Evolutionary conservation across 2,888 invertebrate genomes (phyloP).

Genomic region (Dastarcus helophoroides): DNA sequence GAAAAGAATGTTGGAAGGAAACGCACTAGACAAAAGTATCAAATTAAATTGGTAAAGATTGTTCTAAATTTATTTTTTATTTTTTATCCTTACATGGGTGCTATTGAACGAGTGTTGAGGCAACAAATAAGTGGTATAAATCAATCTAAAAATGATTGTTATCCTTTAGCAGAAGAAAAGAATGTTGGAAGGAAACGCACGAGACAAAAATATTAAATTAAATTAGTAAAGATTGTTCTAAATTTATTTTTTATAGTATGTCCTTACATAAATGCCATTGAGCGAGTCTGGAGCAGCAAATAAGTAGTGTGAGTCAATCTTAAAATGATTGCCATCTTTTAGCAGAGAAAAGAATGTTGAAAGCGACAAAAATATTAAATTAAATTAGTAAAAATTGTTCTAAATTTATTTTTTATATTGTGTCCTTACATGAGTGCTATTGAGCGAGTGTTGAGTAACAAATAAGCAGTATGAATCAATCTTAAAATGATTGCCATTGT

Average conservation of each 20-base stretch:
- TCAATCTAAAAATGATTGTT: background rate
- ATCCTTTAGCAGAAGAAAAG: no score
- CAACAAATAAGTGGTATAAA: background rate
- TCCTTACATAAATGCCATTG: background rate
- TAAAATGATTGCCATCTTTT: conserved; percentile 1
- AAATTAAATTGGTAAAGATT: no score
- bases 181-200: no score
- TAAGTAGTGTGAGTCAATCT: background rate
- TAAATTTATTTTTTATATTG: background rate
- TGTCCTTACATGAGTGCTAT: background rate
- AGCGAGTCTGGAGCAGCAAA: background rate
- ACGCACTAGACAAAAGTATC: no score
- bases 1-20: no score
- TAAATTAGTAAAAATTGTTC: no score
- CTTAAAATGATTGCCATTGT: background rate
- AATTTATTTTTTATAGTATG: background rate
- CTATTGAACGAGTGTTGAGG: background rate
- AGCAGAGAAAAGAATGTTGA: no score
- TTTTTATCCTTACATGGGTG: background rate
- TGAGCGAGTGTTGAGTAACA: background rate
- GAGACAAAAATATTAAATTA: no score
- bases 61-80: background rate
- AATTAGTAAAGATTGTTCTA: no score
- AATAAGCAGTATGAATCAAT: background rate
- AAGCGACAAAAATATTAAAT: no score